A percentile compares a stretch with the other conserved stretches of the same genome.
Conservation (phyloP, 2,113 vertebrate species). For the Lophius piscatorius region DNA sequence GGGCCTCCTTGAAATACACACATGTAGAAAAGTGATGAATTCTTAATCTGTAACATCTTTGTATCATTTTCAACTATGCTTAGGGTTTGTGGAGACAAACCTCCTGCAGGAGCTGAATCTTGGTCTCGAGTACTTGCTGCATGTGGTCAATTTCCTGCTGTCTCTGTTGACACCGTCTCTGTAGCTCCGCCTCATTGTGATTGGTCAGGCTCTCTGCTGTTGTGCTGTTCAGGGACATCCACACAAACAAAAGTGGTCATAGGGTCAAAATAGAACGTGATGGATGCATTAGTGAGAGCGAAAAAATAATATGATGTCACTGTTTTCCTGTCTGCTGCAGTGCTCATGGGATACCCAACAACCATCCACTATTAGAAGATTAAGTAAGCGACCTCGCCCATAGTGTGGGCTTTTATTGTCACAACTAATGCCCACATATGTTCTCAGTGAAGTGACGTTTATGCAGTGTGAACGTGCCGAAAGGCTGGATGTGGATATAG, state of each 20-base stretch:
- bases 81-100: conserved; percentile 55
- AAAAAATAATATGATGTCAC: conserved; percentile 49
- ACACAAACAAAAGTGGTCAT: background rate
- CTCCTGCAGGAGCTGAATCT: conserved; percentile 92
- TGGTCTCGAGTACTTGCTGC: conserved; percentile 88
- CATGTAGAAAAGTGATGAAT: background rate
- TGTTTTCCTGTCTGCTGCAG: conserved; percentile 21
- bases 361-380: conserved; percentile 43
- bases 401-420: conserved; percentile 8
- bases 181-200: conserved; percentile 87
- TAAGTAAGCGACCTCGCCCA: conserved; percentile 1
- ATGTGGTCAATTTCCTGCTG: conserved; percentile 90
- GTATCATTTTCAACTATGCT: background rate
- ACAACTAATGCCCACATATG: background rate
- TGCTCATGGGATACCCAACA: conserved; percentile 29
- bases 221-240: conserved; percentile 73
- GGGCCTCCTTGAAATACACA: conserved; percentile 83
- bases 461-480: background rate
- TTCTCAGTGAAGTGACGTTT: background rate
- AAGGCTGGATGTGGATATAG: background rate
- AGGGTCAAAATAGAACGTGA: conserved; percentile 10
- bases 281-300: conserved; percentile 21
- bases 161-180: conserved; percentile 84
- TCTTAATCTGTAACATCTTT: background rate
- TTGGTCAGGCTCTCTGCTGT: conserved; percentile 84